These are phyloP conservation scores for Isaurus tuberculatus DNA, from an alignment of 92 coral and sea anemone species.

Conservation along the genomic window DNA sequence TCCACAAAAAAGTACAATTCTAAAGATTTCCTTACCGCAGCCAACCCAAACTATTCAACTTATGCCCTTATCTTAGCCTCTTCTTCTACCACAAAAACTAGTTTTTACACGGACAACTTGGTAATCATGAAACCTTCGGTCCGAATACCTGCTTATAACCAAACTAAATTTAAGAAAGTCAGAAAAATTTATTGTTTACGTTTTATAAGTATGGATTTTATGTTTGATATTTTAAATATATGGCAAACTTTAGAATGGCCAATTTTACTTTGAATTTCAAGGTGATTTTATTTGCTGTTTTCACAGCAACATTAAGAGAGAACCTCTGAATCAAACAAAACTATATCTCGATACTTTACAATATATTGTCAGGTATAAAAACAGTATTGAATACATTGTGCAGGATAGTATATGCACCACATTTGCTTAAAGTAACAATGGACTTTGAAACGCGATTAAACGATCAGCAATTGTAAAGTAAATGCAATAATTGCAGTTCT, in stretches of 20 bases:
- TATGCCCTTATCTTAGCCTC: too few species aligned
- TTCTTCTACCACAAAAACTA: too few species aligned
- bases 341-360: slow-evolving; percentile 12
- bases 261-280: too few species aligned
- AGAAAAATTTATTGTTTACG: slow-evolving; percentile 17
- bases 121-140: too few species aligned
- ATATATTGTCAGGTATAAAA: slow-evolving; percentile 7
- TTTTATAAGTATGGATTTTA: slow-evolving; percentile 11
- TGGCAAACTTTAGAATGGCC: slow-evolving; percentile 12
- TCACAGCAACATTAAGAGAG: not conserved
- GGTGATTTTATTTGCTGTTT: not conserved
- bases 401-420: slow-evolving; percentile 32
- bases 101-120: too few species aligned
- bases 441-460: slow-evolving; percentile 20
- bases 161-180: slow-evolving; percentile 25
- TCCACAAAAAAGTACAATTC: too few species aligned
- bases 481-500: not conserved
- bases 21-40: too few species aligned
- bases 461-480: slow-evolving; percentile 20
- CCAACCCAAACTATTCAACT: too few species aligned
- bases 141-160: too few species aligned
- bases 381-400: slow-evolving; percentile 5
- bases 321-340: slow-evolving; percentile 1
- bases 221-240: slow-evolving; percentile 5
- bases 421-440: slow-evolving; percentile 32